Evolutionary conservation across 2,797 vertebrate species (phyloP), one percentile per base, ranked within the genome.

Genomic region (Microcaecilia unicolor): DNA sequence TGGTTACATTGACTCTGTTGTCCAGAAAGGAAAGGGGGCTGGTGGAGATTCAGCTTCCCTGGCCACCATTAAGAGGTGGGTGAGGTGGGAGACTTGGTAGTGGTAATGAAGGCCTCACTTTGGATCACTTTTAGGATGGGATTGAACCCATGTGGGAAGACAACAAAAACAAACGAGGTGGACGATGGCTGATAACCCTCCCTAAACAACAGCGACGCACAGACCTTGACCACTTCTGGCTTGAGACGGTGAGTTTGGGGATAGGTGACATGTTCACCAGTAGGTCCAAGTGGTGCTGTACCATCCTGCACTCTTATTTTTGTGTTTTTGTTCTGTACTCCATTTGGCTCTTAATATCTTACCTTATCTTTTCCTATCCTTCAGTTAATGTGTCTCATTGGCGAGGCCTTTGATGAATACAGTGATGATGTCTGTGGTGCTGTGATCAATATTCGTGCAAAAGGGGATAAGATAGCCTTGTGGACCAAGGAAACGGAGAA

Each of bases 61-160:
- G n/a, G n/a, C n/a, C n/a, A n/a, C n/a, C n/a, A n/a, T n/a, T n/a
- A n/a, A n/a, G n/a, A n/a, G n/a, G n/a, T n/a, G 10, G 23, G 7
- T 10, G 14, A 15, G 11, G n/a, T 3, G 1, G 10, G 7, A 13
- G 25, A 12, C 6, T 36, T 7, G 1, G 13, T 18, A 25, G 16
- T 40, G 1, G 14, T 24, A 38, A 2, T 10, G n/a, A 34, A 21
- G 16, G 20, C 0, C 13, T 20, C 35, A 25, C n/a, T n/a, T n/a
- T n/a, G n/a, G n/a, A n/a, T n/a, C n/a, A n/a, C n/a, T n/a, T 21
- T 16, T 22, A 90, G 88, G 86, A 89, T 1, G 87, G 88, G 12
- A 89, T 91, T 1, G 70, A 84, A 51, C 88, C 88, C 25, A 90
- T 90, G 87, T 91, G 88, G 88, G 88, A 90, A 52, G 88, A 91